phyloP scores from a whole-genome alignment of 1,140 invertebrate species.

The Zaprionus taronus region DNA sequence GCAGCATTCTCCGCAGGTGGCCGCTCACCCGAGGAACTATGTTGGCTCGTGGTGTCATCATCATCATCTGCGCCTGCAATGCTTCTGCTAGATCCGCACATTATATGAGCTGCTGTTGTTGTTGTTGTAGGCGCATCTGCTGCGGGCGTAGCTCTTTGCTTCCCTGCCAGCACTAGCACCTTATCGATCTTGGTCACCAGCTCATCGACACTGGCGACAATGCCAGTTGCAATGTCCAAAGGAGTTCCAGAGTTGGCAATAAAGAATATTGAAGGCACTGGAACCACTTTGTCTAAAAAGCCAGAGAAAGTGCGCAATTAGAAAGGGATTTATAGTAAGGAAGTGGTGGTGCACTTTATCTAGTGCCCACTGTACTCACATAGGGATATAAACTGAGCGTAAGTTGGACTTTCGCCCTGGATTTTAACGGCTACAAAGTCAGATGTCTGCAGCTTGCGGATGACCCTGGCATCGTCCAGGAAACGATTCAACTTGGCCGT shows the following conservation, averaged over 20 bases:
- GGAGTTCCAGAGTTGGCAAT: slow-evolving; percentile 91
- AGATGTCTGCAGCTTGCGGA: slow-evolving; percentile 85
- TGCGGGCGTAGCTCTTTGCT: slow-evolving; percentile 61
- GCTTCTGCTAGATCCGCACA: neutral
- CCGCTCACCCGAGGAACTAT: neutral
- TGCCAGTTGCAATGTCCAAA: slow-evolving; percentile 90
- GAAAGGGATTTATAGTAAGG: neutral
- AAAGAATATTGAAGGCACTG: slow-evolving; percentile 93
- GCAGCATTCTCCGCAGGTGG: neutral
- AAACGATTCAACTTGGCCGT: slow-evolving; percentile 86
- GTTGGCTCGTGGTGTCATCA: neutral
- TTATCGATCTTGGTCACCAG: slow-evolving; percentile 86
- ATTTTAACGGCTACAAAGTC: slow-evolving; percentile 91
- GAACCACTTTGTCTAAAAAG: slow-evolving; percentile 90
- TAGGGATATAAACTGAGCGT: slow-evolving; percentile 92
- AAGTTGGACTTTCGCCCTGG: slow-evolving; percentile 88
- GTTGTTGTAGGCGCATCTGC: slow-evolving; percentile 10
- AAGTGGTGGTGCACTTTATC: neutral
- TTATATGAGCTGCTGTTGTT: neutral
- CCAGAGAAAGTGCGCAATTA: neutral
- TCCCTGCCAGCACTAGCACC: slow-evolving; percentile 78
- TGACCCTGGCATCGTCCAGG: slow-evolving; percentile 86
- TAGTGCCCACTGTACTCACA: slow-evolving; percentile 87
- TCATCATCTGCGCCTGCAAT: neutral
- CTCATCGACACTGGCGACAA: slow-evolving; percentile 83